Evolutionary conservation across 2,888 invertebrate species (phyloP).

Genomic region (Frankliniella fusca): DNA sequence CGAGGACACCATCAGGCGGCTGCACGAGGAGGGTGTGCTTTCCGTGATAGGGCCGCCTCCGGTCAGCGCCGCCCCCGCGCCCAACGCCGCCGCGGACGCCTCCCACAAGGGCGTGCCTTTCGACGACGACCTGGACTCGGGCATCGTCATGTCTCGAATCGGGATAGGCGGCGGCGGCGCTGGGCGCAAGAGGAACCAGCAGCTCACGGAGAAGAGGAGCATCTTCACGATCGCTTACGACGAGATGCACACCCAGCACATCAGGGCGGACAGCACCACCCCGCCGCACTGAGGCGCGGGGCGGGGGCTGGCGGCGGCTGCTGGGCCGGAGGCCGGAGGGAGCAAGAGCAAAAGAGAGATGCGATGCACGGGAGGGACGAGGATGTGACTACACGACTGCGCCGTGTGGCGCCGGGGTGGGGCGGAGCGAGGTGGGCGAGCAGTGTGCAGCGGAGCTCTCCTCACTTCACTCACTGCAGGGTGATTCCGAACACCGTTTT

Average conservation of each 20-base stretch:
- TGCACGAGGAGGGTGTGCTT: constrained; percentile 15
- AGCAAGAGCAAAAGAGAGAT: background rate
- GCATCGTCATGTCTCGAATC: constrained; percentile 65
- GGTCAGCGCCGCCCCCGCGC: background rate
- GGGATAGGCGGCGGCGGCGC: background rate
- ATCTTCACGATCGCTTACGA: constrained; percentile 90
- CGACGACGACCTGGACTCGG: constrained; percentile 71
- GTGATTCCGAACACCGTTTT: no score
- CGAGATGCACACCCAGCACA: constrained; percentile 79
- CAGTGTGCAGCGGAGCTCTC: no score
- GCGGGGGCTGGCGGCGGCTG: no score
- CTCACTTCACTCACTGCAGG: no score
- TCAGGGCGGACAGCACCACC: constrained; percentile 73
- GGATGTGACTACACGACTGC: background rate
- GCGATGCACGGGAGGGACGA: background rate
- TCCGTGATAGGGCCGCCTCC: background rate
- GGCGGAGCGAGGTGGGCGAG: no score
- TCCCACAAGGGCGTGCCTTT: background rate
- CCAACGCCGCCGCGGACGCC: background rate
- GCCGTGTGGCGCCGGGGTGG: background rate
- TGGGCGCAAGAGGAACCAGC: constrained; percentile 45
- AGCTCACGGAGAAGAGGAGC: constrained; percentile 75
- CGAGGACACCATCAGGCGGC: constrained; percentile 26
- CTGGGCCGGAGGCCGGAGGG: background rate
- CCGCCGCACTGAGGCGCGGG: constrained; percentile 52